Base-by-base conservation (phyloP, 2,888 invertebrate genomes). In the Drosophila falleni region DNA sequence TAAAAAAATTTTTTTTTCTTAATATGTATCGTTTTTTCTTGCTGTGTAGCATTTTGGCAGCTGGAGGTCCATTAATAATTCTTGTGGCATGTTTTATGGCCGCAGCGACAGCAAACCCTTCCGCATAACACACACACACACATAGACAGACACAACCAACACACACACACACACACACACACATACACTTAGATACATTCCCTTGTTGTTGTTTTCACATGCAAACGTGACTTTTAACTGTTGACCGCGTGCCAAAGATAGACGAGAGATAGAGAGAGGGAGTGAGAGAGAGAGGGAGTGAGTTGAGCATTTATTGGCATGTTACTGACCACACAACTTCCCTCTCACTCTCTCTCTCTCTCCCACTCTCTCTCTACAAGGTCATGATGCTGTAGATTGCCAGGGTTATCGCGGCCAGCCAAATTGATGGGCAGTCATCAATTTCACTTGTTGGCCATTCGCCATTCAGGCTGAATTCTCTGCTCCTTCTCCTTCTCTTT, bases 371-470 rank as follows among this genome's bases (percentile, higher is more conserved):
- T 9, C 0, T 31, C 11, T 29, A 53, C 83, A 88, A 83, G 89
- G 87, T 86, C 83, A 71, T 63, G 74, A n/a, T 58, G 71, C 64
- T 69, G 66, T 71, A 68, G 55, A 63, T 69, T 67, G 87, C 60
- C 72, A 74, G 72, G 81, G 80, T 60, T 68, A 77, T 77, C 78
- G 67, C 64, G 74, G 56, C 61, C 70, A 71, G 72, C 86, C 86
- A 80, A 87, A 89, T 87, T 87, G 89, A 87, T 87, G 89, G 83
- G 58, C 74, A 82, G 80, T 76, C 89, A 87, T 87, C 87, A 88
- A 89, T 89, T 89, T 81, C 79, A 78, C 80, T 89, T 78, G 89
- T 77, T 86, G 82, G 77, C 73, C 84, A 65, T 35, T 19, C 55
- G 69, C 69, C 69, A 69, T 58, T 58, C 29, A 35, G 41, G 8